Evolutionary conservation across 2,888 invertebrate genomes (phyloP).

Genomic region (Caenorhabditis macrosperma): DNA sequence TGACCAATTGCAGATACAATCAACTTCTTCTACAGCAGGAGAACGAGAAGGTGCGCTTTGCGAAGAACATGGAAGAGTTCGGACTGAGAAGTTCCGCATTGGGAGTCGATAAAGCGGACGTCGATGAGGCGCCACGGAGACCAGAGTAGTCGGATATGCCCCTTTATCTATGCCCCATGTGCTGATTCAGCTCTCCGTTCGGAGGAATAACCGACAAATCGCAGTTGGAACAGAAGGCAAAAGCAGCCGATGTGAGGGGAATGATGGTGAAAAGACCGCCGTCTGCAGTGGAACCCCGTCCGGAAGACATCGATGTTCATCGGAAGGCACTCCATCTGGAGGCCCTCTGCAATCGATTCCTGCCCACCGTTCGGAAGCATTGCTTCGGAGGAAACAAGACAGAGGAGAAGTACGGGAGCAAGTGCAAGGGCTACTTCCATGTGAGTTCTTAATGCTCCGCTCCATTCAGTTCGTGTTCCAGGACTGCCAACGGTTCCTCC

Average conservation of each 20-base stretch:
- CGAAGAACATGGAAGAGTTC: constrained; percentile 63
- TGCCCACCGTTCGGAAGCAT: constrained; percentile 68
- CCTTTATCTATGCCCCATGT: not conserved
- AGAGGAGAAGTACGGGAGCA: constrained; percentile 63
- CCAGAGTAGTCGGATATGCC: constrained; percentile 15
- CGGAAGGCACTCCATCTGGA: constrained; percentile 57
- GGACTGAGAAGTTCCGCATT: constrained; percentile 57
- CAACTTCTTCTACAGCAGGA: constrained; percentile 60
- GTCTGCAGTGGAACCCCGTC: constrained; percentile 50
- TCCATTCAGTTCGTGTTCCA: constrained; percentile 29
- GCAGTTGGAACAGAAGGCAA: constrained; percentile 44
- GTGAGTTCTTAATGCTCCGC: constrained; percentile 25
- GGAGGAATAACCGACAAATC: constrained; percentile 59
- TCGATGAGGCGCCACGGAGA: constrained; percentile 23
- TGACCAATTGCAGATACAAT: constrained; percentile 48
- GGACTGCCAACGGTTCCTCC: constrained; percentile 73
- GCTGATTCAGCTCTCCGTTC: constrained; percentile 65
- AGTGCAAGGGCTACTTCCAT: constrained; percentile 74
- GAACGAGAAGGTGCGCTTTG: constrained; percentile 52
- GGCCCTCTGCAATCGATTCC: constrained; percentile 52
- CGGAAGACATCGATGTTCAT: constrained; percentile 54
- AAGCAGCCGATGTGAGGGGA: constrained; percentile 47
- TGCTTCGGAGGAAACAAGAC: constrained; percentile 61
- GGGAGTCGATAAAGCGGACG: constrained; percentile 37
- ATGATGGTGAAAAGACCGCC: constrained; percentile 53